These are phyloP conservation scores for Pithys albifrons DNA, from an alignment of 2,113 vertebrate species.

Conservation along the genomic window DNA sequence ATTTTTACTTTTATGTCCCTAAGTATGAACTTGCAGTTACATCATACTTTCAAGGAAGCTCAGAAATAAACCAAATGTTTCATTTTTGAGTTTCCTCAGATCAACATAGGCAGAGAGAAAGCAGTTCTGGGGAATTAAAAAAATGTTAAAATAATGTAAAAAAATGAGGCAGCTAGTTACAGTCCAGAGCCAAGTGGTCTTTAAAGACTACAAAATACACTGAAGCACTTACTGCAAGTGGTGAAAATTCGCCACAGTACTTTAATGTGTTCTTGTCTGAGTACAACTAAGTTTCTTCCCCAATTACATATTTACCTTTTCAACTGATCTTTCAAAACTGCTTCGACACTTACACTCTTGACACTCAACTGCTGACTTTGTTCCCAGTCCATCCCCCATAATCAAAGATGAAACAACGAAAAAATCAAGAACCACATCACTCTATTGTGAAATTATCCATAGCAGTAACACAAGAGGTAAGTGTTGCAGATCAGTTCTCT, in stretches of 20 bases:
- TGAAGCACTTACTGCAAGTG: background rate
- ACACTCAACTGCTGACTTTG: background rate
- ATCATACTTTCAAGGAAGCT: background rate
- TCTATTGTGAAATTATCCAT: background rate
- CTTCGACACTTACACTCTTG: background rate
- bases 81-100: background rate
- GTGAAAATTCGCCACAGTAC: background rate
- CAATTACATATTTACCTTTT: background rate
- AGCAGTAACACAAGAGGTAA: background rate
- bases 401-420: background rate
- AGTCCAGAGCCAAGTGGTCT: background rate
- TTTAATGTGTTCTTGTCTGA: background rate
- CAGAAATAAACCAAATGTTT: background rate
- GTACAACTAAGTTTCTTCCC: background rate
- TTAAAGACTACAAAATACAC: background rate
- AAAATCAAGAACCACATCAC: background rate
- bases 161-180: background rate
- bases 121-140: background rate
- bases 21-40: background rate
- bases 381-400: background rate
- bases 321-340: background rate
- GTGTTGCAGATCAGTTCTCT: background rate
- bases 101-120: rapidly evolving
- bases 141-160: background rate
- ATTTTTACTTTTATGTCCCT: rapidly evolving